Base-by-base conservation (phyloP, 23 tunicate genomes). In the Ciona savignyi region DNA sequence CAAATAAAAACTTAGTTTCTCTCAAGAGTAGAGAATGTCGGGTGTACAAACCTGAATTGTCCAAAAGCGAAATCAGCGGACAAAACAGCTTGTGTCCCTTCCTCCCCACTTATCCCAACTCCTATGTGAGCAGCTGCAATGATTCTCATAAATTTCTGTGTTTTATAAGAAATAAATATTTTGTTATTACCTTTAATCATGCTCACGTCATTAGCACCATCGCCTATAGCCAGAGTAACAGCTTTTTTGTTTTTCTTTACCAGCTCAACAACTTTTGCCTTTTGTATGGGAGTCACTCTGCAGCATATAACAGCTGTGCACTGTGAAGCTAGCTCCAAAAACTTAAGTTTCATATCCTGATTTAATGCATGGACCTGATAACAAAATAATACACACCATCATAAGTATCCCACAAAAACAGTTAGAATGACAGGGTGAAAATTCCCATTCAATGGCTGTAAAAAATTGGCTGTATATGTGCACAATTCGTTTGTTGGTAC, bases 151-250 rank as follows among this genome's bases (percentile, higher is more conserved):
- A n/a, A n/a, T n/a, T n/a, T n/a, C n/a, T n/a, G n/a, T n/a, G n/a
- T n/a, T n/a, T n/a, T 49, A 49, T 20, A 49, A 49, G 19, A 11
- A 49, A 49, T 20, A 49, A 20, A 49, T 49, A 11, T 49, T 27
- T 34, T 11, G 15, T 34, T 3, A 78, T 23, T 20, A 93, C 95
- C 99, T 95, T 95, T 95, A 29, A 95, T 95, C 99, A 95, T 95
- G 77, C 89, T 81, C 70, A 95, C 99, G 60, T 95, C 99, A 80
- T 95, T 95, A 9, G 99, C 99, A 26, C 99, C 99, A 73, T 95
- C 99, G 1, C 99, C 99, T 29, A 95, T 95, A 0, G 99, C 96
- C 63, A 95, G 77, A 30, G 99, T 95, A 25, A 95, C 84, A 0
- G 87, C 96, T 61, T 83, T 79, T 60, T 84, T 85, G 70, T 85